Base-by-base conservation (phyloP, 2,888 invertebrate genomes). In the Yponomeuta evonymella region DNA sequence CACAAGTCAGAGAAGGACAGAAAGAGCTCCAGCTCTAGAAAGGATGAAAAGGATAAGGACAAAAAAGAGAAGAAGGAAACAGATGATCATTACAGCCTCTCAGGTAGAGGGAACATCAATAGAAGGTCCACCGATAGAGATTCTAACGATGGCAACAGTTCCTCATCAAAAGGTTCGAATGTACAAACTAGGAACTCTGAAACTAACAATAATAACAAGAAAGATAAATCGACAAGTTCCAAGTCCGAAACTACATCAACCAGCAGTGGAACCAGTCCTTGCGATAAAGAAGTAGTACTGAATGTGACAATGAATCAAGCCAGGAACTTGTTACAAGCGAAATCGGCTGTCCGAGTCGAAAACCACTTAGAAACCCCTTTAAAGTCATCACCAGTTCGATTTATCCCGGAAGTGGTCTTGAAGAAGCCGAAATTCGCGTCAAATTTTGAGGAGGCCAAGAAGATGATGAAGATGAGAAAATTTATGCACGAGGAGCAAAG, bases 61-160 rank as follows among this genome's bases (percentile, higher is more conserved):
- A 92, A 92, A 75, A 88, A 91, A 71, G 86, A 85, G 33, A 93
- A 93, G 77, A 94, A 94, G 79, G 87, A 92, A 2, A 92, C 91
- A 71, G 96, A 96, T 79, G 96, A 96, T 83, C 96, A 96, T 80
- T 95, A 94, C 72, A 94, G 94, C 76, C 88, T 94, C 6, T 94
- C 95, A 62, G 93, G 93, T 0, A 95, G 95, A 78, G 93, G 93
- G 12, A 93, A 93, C 65, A 93, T 94, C 70, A 93, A 93, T 75
- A 93, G 96, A 9, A 92, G 96, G 69, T 96, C 96, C 0, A 95
- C 96, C 0, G 97, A 96, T 76, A 92, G 96, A 73, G 96, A 97
- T 85, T 96, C 96, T 0, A 96, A 96, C 76, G 96, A 96, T 81
- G 96, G 95, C 6, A 78, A 86, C 12, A 93, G 93, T 71, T 92